These are phyloP conservation scores for Epinephelus coioides DNA, from an alignment of 2,797 vertebrate genomes.

Conservation along the genomic window DNA sequence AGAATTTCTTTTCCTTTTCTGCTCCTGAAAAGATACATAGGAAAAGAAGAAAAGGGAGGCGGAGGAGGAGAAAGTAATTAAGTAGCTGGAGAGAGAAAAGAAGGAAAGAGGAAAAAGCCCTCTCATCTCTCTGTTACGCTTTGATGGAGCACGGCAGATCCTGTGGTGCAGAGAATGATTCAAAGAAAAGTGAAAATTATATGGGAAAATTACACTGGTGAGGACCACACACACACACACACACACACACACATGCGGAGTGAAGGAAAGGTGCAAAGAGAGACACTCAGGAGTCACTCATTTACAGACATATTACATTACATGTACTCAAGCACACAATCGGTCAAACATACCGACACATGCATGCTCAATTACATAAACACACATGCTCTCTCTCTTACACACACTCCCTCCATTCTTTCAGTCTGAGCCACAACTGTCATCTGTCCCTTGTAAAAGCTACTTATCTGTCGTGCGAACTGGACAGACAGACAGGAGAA, in stretches of 20 bases:
- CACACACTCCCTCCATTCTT: slow-evolving; percentile 9
- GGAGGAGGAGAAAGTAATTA: slow-evolving; percentile 55
- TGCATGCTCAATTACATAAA: slow-evolving; percentile 3
- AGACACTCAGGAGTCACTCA: slow-evolving; percentile 32
- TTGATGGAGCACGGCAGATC: slow-evolving; percentile 57
- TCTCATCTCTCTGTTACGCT: slow-evolving; percentile 58
- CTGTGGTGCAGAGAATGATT: slow-evolving; percentile 56
- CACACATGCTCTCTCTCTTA: background rate
- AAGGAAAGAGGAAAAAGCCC: slow-evolving; percentile 36
- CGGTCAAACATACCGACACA: slow-evolving; percentile 14
- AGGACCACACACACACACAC: slow-evolving; percentile 44
- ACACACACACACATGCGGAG: slow-evolving; percentile 10
- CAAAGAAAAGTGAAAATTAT: slow-evolving; percentile 66
- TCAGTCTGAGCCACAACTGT: slow-evolving; percentile 24
- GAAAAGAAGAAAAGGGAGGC: slow-evolving; percentile 28
- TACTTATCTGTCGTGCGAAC: slow-evolving; percentile 46
- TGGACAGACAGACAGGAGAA: slow-evolving; percentile 20
- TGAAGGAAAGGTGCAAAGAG: slow-evolving; percentile 13
- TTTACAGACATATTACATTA: slow-evolving; percentile 10
- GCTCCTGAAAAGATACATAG: slow-evolving; percentile 30
- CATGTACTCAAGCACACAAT: slow-evolving; percentile 3
- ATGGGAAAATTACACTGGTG: slow-evolving; percentile 26
- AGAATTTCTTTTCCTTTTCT: slow-evolving; percentile 20
- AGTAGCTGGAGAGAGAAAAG: slow-evolving; percentile 44
- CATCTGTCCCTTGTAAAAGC: slow-evolving; percentile 34